Evolutionary conservation across 2,888 invertebrate species (phyloP).

Genomic region (Craniophora ligustri): DNA sequence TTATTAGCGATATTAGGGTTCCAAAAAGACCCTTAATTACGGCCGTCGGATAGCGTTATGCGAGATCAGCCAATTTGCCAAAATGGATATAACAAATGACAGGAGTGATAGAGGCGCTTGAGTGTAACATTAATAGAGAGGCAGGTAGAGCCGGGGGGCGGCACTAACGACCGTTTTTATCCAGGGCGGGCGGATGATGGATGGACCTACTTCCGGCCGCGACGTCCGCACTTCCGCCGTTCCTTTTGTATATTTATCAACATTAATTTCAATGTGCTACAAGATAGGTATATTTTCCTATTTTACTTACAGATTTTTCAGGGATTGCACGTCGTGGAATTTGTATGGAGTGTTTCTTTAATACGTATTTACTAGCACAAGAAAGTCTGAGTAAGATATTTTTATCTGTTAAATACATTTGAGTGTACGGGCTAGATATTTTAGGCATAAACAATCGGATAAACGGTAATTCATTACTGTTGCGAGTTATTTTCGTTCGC

Average conservation of each 20-base stretch:
- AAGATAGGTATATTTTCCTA: conserved; percentile 73
- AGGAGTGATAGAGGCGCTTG: conserved; percentile 87
- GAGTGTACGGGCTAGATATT: conserved; percentile 35
- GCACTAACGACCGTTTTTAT: conserved; percentile 88
- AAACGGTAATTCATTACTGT: conserved; percentile 46
- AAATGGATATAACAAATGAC: conserved; percentile 88
- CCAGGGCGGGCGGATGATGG: conserved; percentile 87
- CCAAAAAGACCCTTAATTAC: conserved; percentile 68
- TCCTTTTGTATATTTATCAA: conserved; percentile 85
- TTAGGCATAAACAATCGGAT: conserved; percentile 38
- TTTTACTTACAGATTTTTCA: conserved; percentile 50
- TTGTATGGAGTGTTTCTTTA: conserved; percentile 32
- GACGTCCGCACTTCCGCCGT: conserved; percentile 80
- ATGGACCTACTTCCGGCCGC: conserved; percentile 84
- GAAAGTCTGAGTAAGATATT: conserved; percentile 35
- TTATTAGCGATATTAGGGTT: conserved; percentile 50
- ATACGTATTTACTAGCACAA: conserved; percentile 11
- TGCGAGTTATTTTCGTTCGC: conserved; percentile 42
- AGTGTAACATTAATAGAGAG: conserved; percentile 87
- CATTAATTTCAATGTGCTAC: conserved; percentile 83
- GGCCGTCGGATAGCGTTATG: conserved; percentile 54
- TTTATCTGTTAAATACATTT: conserved; percentile 28
- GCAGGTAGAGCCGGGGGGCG: conserved; percentile 74
- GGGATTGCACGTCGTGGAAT: conserved; percentile 22
- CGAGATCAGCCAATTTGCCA: conserved; percentile 85